Conservation (phyloP, 2,888 invertebrate genomes). For the Harpagoxenus sublaevis region DNA sequence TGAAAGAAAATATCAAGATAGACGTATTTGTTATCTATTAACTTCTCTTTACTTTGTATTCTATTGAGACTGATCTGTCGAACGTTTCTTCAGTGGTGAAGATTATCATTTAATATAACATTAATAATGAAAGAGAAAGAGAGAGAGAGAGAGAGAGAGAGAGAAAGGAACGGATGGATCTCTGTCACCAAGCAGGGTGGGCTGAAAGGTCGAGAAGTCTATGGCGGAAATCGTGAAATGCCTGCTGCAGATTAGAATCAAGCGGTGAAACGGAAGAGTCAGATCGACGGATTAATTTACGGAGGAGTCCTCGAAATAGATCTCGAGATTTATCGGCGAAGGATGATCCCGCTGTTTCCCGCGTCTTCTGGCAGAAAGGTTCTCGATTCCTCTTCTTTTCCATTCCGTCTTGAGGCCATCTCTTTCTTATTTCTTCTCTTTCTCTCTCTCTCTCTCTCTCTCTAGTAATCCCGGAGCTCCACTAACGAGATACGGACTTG, state of each 20-base stretch:
- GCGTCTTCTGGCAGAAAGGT: background rate
- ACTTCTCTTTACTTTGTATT: slow-evolving; percentile 76
- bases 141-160: slow-evolving; percentile 13
- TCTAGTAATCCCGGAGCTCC: slow-evolving; percentile 66
- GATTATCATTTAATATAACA: slow-evolving; percentile 4
- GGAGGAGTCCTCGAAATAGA: slow-evolving; percentile 74
- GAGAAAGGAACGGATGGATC: slow-evolving; percentile 50
- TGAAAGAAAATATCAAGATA: slow-evolving; percentile 26
- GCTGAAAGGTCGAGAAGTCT: slow-evolving; percentile 45
- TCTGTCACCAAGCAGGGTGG: slow-evolving; percentile 1
- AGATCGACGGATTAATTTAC: slow-evolving; percentile 76
- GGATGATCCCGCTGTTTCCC: slow-evolving; percentile 64
- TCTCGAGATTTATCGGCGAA: slow-evolving; percentile 74
- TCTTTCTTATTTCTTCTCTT: slow-evolving; percentile 23
- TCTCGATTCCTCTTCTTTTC: slow-evolving; percentile 27
- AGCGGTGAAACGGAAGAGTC: slow-evolving; percentile 74
- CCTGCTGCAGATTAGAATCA: slow-evolving; percentile 77
- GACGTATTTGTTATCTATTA: slow-evolving; percentile 67
- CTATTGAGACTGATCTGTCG: slow-evolving; percentile 57
- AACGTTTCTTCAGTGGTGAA: slow-evolving; percentile 41
- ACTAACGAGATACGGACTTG: slow-evolving; percentile 77
- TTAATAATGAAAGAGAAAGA: background rate
- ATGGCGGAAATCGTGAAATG: slow-evolving; percentile 66
- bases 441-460: background rate
- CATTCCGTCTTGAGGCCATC: background rate